A percentile compares a stretch with the other conserved stretches of the same genome.
phyloP scores from a whole-genome alignment of 2,797 vertebrate genomes.

The Tenualosa thibaudeaui region DNA sequence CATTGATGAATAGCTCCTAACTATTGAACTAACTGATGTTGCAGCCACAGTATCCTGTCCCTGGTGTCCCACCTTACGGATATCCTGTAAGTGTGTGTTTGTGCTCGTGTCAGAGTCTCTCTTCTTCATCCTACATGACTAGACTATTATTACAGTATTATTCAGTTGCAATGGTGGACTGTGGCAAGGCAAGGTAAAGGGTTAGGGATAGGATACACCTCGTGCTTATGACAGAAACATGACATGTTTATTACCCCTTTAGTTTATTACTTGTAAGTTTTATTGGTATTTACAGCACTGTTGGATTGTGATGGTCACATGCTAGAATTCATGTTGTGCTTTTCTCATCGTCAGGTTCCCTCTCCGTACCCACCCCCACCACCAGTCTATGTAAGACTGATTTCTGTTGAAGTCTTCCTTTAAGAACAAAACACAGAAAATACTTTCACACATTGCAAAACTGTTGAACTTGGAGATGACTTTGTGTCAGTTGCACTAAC shows the following conservation, averaged over 20 bases:
- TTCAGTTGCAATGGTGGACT: too few species aligned
- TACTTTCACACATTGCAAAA: not conserved
- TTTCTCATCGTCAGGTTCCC: slow-evolving; percentile 26
- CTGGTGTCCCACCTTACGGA: too few species aligned
- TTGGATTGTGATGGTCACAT: not conserved
- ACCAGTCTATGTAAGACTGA: slow-evolving; percentile 45
- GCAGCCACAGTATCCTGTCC: too few species aligned
- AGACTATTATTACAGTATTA: too few species aligned
- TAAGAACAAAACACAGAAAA: not conserved
- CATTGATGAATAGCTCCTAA: too few species aligned
- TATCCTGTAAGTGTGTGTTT: too few species aligned
- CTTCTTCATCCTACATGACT: too few species aligned
- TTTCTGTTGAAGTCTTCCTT: not conserved
- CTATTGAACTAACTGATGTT: too few species aligned
- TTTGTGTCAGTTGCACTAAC: not conserved
- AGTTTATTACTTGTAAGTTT: too few species aligned
- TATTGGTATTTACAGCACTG: not conserved
- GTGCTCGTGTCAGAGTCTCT: too few species aligned
- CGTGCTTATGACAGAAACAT: not conserved
- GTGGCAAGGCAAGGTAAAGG: too few species aligned
- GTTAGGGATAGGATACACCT: not conserved
- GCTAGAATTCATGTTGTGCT: not conserved
- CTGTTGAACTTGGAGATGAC: not conserved
- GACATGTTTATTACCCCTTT: not conserved
- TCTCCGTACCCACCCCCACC: slow-evolving; percentile 40